A percentile compares a stretch with the other conserved stretches of the same genome.
Conservation (phyloP, 1,140 invertebrate genomes). For the Aporrectodea caliginosa region DNA sequence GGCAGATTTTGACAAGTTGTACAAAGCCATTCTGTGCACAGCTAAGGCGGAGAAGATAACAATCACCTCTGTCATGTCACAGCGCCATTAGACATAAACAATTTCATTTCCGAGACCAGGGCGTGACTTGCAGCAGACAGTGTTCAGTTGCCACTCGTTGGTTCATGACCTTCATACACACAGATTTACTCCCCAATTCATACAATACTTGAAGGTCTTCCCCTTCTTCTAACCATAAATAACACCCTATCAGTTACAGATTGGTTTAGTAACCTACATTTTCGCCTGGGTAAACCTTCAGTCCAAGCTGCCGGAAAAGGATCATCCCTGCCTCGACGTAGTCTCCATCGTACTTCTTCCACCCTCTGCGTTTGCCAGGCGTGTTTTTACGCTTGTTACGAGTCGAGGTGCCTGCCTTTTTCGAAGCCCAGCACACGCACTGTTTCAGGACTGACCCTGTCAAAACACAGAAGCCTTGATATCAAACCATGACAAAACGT, state of each 20-base stretch:
- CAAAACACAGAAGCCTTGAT: no score
- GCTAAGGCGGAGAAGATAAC: no score
- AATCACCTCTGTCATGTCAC: no score
- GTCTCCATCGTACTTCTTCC: constrained; percentile 36
- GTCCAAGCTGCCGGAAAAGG: constrained; percentile 39
- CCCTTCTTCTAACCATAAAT: no score
- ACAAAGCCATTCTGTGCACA: no score
- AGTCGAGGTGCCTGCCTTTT: constrained; percentile 27
- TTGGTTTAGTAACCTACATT: constrained; percentile 40
- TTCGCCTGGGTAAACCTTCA: constrained; percentile 45
- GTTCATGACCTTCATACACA: background rate
- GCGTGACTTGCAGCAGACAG: background rate
- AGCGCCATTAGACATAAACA: no score
- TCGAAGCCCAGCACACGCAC: constrained; percentile 20
- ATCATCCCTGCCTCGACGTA: constrained; percentile 44
- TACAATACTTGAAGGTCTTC: no score
- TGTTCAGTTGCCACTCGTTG: background rate
- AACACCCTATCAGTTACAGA: background rate
- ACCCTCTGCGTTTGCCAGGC: constrained; percentile 20
- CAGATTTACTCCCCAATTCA: background rate
- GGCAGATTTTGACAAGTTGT: no score
- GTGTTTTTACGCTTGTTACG: constrained; percentile 27
- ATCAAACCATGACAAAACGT: no score
- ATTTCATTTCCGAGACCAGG: background rate
- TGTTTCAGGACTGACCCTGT: background rate